Percentiles rank a stretch among this genome's conserved stretches.
These are phyloP conservation scores for Thryonomys swinderianus DNA, from an alignment of 2,113 vertebrate genomes.

Conservation along the genomic window DNA sequence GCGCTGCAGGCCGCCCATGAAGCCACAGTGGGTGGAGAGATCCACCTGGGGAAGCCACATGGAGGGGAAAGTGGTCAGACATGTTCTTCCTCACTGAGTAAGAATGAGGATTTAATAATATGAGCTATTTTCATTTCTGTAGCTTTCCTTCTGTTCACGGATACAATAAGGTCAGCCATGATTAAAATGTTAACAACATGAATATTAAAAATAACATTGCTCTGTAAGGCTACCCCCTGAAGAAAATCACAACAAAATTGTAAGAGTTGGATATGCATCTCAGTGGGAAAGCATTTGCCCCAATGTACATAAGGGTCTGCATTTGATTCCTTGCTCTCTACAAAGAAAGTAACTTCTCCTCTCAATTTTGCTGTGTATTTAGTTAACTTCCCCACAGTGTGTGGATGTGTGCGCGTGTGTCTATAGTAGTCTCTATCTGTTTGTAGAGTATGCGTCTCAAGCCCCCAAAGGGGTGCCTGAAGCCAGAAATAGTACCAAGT, in stretches of 20 bases:
- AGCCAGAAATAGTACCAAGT: not conserved
- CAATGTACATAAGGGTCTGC: not conserved
- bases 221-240: not conserved
- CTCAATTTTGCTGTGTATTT: not conserved
- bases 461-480: not conserved
- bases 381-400: not conserved
- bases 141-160: conserved; percentile 22
- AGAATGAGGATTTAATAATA: not conserved
- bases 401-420: not conserved
- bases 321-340: not conserved
- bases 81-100: not conserved
- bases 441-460: not conserved
- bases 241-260: not conserved
- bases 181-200: conserved; percentile 38
- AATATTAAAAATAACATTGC: conserved; percentile 5
- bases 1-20: conserved; percentile 98
- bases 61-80: not conserved
- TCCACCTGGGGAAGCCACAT: conserved; percentile 89
- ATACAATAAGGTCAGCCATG: not conserved
- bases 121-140: not conserved
- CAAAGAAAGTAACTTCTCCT: not conserved
- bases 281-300: not conserved
- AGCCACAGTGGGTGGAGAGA: conserved; percentile 96
- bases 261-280: not conserved
- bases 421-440: not conserved